phyloP scores from a whole-genome alignment of 1,140 invertebrate species.

The Aplysia californica region DNA sequence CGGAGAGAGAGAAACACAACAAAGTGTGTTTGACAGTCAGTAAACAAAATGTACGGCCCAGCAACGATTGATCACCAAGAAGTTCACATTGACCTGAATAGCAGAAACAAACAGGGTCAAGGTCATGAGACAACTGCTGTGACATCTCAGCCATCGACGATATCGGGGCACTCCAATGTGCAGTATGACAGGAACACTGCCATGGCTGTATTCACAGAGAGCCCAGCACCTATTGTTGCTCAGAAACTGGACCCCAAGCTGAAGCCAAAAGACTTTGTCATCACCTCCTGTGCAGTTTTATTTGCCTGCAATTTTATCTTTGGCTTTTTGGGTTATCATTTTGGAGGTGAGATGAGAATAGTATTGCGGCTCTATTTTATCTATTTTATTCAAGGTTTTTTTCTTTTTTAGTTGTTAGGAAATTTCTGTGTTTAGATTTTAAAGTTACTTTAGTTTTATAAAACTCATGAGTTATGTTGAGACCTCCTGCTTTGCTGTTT shows the following conservation, averaged over 20 bases:
- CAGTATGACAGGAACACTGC: constrained; percentile 33
- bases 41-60: constrained; percentile 29
- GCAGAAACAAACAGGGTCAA: no score
- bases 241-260: constrained; percentile 43
- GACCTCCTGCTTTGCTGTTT: no score
- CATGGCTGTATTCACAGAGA: constrained; percentile 32
- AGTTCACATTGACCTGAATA: constrained; percentile 38
- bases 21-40: no score
- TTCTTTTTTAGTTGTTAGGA: not conserved
- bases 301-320: constrained; percentile 51
- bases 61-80: constrained; percentile 47
- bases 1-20: no score
- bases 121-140: constrained; percentile 17
- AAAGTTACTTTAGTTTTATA: no score
- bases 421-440: not conserved
- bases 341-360: constrained; percentile 39
- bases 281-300: constrained; percentile 48
- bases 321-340: constrained; percentile 47
- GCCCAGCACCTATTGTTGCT: constrained; percentile 36
- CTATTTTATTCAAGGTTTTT: constrained; percentile 8
- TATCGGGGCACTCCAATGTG: constrained; percentile 9
- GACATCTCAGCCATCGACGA: constrained; percentile 16
- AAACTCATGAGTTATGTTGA: no score
- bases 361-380: no score
- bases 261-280: constrained; percentile 56